These are phyloP conservation scores for Drosophila serrata DNA, from an alignment of 1,140 invertebrate genomes.

Conservation along the genomic window DNA sequence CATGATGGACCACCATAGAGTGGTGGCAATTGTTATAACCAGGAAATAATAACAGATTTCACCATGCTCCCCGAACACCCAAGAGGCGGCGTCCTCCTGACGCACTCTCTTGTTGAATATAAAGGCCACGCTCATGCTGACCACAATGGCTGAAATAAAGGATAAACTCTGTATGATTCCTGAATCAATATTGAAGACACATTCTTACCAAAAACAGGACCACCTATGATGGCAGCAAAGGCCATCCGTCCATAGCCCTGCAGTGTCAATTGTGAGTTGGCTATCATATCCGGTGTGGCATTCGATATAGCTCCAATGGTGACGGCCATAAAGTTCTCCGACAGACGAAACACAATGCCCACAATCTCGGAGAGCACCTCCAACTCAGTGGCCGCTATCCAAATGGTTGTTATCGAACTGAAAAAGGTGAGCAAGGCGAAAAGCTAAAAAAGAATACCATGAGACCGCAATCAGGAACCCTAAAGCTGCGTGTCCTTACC, in stretches of 20 bases:
- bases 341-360: slow-evolving; percentile 38
- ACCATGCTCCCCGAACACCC: slow-evolving; percentile 43
- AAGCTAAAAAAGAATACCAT: slow-evolving; percentile 12
- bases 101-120: slow-evolving; percentile 34
- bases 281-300: slow-evolving; percentile 43
- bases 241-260: slow-evolving; percentile 67
- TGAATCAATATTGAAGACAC: background rate
- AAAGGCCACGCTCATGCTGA: slow-evolving; percentile 44
- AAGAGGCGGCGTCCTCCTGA: background rate
- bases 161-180: no score
- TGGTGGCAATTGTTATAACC: slow-evolving; percentile 20
- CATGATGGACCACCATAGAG: slow-evolving; percentile 33
- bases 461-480: background rate
- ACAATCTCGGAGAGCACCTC: slow-evolving; percentile 47
- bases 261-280: slow-evolving; percentile 43
- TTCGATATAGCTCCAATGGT: slow-evolving; percentile 31
- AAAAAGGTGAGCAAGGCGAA: slow-evolving; percentile 30
- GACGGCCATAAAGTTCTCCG: slow-evolving; percentile 49
- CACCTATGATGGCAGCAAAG: slow-evolving; percentile 50
- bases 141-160: slow-evolving; percentile 27
- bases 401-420: slow-evolving; percentile 44
- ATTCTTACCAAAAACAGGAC: slow-evolving; percentile 49
- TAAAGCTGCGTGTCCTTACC: slow-evolving; percentile 8
- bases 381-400: slow-evolving; percentile 43
- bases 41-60: slow-evolving; percentile 51